A percentile compares a stretch with the other conserved stretches of the same genome.
Evolutionary conservation across 2,797 vertebrate species (phyloP).

Genomic region (Phrynocephalus guinanensis): DNA sequence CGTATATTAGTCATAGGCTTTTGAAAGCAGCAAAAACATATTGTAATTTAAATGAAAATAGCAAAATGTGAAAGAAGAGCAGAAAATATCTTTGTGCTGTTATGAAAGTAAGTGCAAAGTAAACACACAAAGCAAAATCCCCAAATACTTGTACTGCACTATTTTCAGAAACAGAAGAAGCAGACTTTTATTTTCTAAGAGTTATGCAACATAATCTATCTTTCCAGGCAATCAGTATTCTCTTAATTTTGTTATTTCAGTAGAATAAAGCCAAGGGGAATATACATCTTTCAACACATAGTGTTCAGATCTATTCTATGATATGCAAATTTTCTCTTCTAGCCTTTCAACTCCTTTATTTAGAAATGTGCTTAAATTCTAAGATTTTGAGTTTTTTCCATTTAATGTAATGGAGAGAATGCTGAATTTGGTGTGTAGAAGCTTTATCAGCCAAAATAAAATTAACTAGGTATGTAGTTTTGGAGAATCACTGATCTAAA

Average conservation of each 20-base stretch:
- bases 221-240: not conserved
- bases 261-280: not conserved
- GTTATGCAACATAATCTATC: not conserved
- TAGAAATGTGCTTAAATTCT: not conserved
- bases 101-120: not conserved
- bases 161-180: not conserved
- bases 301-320: not conserved
- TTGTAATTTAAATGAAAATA: conserved; percentile 5
- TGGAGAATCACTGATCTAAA: not conserved
- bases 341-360: not conserved
- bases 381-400: not conserved
- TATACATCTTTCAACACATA: not conserved
- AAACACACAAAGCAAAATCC: not conserved
- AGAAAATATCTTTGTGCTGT: not conserved
- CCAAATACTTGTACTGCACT: not conserved
- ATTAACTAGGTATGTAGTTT: not conserved
- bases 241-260: not conserved
- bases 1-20: not conserved
- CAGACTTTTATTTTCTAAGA: not conserved
- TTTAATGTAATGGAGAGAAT: not conserved
- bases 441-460: not conserved
- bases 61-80: conserved; percentile 2
- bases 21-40: conserved; percentile 19
- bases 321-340: not conserved
- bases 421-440: not conserved